Evolutionary conservation across 2,888 invertebrate genomes (phyloP), one percentile per base, ranked within the genome.

Genomic region (Ophioninae sp.): DNA sequence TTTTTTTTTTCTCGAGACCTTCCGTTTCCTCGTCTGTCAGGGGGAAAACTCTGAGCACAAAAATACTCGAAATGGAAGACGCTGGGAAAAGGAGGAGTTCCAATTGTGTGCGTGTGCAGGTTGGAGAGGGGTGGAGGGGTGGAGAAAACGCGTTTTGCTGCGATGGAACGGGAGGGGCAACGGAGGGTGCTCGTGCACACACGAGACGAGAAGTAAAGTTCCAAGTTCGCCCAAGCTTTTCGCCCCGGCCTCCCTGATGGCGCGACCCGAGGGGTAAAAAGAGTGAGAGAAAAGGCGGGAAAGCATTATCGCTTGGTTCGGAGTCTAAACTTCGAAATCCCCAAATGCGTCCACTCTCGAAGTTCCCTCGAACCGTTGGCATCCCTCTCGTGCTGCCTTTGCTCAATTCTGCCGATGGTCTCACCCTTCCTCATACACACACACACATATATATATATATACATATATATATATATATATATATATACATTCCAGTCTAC

Each of bases 271-370:
- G n/a, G 37, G 79, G 21, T n/a, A 64, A 64, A 65, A 57, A 37
- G 70, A 20, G 81, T 62, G 50, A 68, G 69, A 79, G 59, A 62
- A 69, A 61, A 69, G 39, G 39, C 21, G 75, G 76, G 68, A 64
- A 73, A 79, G 84, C 81, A 86, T 85, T 86, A 85, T 86, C 86
- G 86, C 86, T 83, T 61, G 56, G 73, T 67, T 67, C 73, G 67
- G 78, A 84, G 83, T 86, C 85, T 85, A 84, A 86, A 85, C 85
- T 86, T 85, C 76, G 83, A 83, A 85, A 84, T 83, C 84, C 86
- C 83, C 83, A 83, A 86, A 85, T 87, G 84, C 85, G 81, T 81
- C 78, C 79, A 80, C 79, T 70, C 65, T 70, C 79, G 64, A 67
- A 72, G 70, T 84, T 83, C 68, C 78, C 50, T 70, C 73, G 70